Evolutionary conservation across 2,888 invertebrate genomes (phyloP), one percentile per base, ranked within the genome.

Genomic region (Salpingus planirostris): DNA sequence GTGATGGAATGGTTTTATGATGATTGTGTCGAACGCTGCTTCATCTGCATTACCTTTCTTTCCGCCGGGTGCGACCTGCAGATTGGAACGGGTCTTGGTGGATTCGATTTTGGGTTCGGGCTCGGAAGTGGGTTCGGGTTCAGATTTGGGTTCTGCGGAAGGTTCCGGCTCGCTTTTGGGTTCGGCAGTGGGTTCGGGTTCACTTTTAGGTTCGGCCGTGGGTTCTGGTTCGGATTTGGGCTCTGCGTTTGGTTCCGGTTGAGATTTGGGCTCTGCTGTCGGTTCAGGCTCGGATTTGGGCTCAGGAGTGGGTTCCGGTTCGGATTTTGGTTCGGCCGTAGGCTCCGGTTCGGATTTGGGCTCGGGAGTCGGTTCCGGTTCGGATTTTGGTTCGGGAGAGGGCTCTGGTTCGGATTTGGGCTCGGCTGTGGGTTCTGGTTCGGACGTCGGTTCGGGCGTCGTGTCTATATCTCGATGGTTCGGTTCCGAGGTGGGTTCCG

Each of bases 181-280:
- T 29, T 55, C 45, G 1, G 60, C 18, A 13, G 26, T 32, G 13
- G 41, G 41, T 40, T 61, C 64, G 3, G 70, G 65, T 54, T 70
- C 67, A 0, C 67, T 46, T 27, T 57, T 47, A 2, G 64, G 54
- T 49, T 62, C 62, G 0, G 2, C 36, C 64, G 61, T 0, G 70
- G 68, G 54, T 44, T 59, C 58, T 2, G 61, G 50, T 42, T 58
- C 55, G 3, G 66, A 52, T 49, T 60, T 55, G 2, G 61, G 43
- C 40, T 58, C 57, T 2, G 68, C 57, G 65, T 68, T 66, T 0
- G 72, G 66, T 36, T 66, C 62, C 0, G 68, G 68, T 35, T 38
- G 30, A 64, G 64, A 0, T 65, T 60, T 57, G 5, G 50, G 50
- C 38, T 50, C 43, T 13, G 50, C 38, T 7, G 57, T 54, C 2